These are phyloP conservation scores for Carabus problematicus DNA, from an alignment of 2,888 invertebrate species.

Conservation along the genomic window DNA sequence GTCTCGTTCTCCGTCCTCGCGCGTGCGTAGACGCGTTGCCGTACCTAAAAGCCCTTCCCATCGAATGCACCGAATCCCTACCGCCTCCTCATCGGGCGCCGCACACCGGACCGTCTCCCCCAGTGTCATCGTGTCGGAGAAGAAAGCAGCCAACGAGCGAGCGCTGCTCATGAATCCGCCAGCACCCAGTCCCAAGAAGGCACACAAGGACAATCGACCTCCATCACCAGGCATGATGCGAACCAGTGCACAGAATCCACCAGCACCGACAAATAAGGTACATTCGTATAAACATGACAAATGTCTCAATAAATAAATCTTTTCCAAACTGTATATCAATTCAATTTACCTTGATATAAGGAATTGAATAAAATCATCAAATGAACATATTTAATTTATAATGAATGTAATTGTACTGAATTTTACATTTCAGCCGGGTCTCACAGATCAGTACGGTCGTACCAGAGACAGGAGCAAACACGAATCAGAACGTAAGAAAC, in stretches of 20 bases:
- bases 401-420: not conserved
- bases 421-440: conserved; percentile 8
- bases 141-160: conserved; percentile 69
- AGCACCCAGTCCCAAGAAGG: conserved; percentile 67
- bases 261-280: conserved; percentile 62
- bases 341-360: too few relatives aligned
- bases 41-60: conserved; percentile 54
- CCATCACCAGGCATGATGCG: conserved; percentile 60
- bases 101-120: conserved; percentile 61
- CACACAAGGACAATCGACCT: conserved; percentile 59
- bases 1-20: conserved; percentile 60
- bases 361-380: too few relatives aligned
- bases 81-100: conserved; percentile 13
- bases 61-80: conserved; percentile 55
- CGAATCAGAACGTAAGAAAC: conserved; percentile 51
- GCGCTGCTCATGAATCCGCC: conserved; percentile 79
- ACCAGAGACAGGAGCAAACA: conserved; percentile 46
- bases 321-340: too few relatives aligned
- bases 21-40: conserved; percentile 50
- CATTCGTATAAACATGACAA: not conserved
- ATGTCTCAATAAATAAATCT: too few relatives aligned
- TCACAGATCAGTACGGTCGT: conserved; percentile 53
- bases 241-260: conserved; percentile 66
- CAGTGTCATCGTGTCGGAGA: conserved; percentile 70
- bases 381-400: too few relatives aligned